Evolutionary conservation across 2,888 invertebrate species (phyloP).

Genomic region (Scrobipalpa atriplicella): DNA sequence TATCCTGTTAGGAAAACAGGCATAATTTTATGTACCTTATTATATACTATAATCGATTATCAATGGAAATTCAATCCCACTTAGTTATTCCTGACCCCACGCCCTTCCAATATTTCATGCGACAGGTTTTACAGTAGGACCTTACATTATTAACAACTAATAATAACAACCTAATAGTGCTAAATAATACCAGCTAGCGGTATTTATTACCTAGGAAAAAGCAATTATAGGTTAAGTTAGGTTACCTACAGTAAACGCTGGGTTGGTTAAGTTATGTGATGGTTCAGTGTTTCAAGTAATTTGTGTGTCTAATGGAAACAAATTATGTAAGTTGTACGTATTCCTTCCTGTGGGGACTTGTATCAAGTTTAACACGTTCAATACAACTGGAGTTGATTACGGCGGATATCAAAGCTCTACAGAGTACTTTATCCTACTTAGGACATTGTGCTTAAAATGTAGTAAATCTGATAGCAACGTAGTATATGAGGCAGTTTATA

Average conservation of each 20-base stretch:
- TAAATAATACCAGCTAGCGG: neutral
- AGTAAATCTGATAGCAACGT: too few species aligned
- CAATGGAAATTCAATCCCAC: neutral
- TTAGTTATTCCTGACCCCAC: neutral
- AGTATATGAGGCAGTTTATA: too few species aligned
- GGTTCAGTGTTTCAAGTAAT: constrained; percentile 17
- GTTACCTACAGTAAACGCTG: constrained; percentile 18
- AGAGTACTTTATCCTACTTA: too few species aligned
- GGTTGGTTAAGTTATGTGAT: constrained; percentile 2
- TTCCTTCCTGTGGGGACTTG: constrained; percentile 6
- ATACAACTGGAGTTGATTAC: too few species aligned
- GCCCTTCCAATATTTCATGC: neutral
- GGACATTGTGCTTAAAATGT: too few species aligned
- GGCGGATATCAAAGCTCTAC: too few species aligned
- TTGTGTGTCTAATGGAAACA: constrained; percentile 18
- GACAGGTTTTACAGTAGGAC: constrained; percentile 11
- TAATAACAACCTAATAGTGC: constrained; percentile 12
- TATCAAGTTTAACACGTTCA: neutral
- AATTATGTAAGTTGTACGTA: constrained; percentile 13
- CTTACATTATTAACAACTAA: constrained; percentile 2
- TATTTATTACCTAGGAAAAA: constrained; percentile 12
- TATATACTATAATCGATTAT: neutral
- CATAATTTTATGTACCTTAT: too few species aligned
- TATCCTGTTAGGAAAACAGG: too few species aligned
- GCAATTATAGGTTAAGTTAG: constrained; percentile 25